Conservation (phyloP, 30 jellyfish, hydroid and myxozoan species). For the Pseudorhiza aurosa region DNA sequence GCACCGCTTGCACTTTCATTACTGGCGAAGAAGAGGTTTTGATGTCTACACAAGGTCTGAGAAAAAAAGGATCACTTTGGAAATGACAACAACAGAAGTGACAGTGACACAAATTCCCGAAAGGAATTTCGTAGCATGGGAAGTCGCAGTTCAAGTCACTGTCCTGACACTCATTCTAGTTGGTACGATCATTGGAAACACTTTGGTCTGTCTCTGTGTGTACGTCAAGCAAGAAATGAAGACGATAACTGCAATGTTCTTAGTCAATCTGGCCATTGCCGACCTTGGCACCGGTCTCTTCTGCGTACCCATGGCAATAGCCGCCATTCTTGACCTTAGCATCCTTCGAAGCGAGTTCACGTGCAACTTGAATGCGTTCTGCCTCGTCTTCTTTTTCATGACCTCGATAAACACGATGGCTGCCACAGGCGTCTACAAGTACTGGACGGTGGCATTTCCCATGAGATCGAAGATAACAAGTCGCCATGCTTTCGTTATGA, state of each 20-base stretch:
- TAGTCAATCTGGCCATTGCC: conserved; percentile 51
- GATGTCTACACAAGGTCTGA: too few relatives aligned
- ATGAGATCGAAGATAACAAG: conserved; percentile 14
- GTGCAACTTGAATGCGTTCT: conserved; percentile 65
- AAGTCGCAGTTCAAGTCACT: neutral
- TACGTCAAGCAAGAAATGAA: conserved; percentile 54
- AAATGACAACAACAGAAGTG: neutral
- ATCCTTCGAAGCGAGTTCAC: conserved; percentile 2
- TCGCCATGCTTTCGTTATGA: conserved; percentile 3
- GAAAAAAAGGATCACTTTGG: too few relatives aligned
- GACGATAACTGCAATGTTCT: conserved; percentile 57
- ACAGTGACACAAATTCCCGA: neutral
- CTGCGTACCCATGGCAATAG: conserved; percentile 65
- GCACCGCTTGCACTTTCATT: too few relatives aligned
- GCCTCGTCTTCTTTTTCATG: conserved; percentile 49
- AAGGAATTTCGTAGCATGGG: conserved; percentile 20
- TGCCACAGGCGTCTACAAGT: conserved; percentile 64
- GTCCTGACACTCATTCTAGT: conserved; percentile 9
- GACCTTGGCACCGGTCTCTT: conserved; percentile 69
- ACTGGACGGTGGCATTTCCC: conserved; percentile 45
- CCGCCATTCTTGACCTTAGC: conserved; percentile 37
- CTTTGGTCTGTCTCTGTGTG: conserved; percentile 41
- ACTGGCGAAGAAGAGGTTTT: too few relatives aligned
- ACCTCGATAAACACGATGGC: conserved; percentile 61
- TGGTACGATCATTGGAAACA: conserved; percentile 43